Base-by-base conservation (phyloP, 2,797 vertebrate species). In the Fratercula arctica region DNA sequence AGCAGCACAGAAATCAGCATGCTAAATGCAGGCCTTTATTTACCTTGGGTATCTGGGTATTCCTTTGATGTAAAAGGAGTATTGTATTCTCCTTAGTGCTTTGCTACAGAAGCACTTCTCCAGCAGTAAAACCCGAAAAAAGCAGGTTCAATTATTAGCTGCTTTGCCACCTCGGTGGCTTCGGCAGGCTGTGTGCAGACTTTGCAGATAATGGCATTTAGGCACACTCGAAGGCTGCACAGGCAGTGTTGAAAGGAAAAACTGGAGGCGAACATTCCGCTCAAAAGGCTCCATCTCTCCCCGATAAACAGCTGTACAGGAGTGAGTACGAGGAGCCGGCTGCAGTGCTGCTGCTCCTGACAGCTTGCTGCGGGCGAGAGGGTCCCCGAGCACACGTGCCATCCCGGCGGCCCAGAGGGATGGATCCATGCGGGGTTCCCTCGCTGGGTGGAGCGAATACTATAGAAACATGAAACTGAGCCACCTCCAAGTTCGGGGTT, bases 111-210 rank as follows among this genome's bases (percentile, higher is more conserved):
- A 76, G 91, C 66, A 76, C 56, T 95, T 94, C 88, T 80, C 77
- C 75, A 89, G 85, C 88, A 85, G 75, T 61, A 84, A 94, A 94
- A 82, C 57, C 1, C 10, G 93, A 91, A 93, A 95, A 93, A 94
- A 81, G 50, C 57, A 46, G 76, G 95, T 90, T 97, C 96, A 96
- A 96, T 96, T 75, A 95, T 97, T 97, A 96, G 93, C 90, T 94
- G 77, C 21, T 73, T 64, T 74, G 84, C 86, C 75, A 81, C 86
- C 73, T 93, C 0, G 0, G 61, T 67, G 73, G 31, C 75, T 82
- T 95, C 69, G 82, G n/a, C 78, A 90, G n/a, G 50, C 80, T 53
- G n/a, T 2, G 1, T 11, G 39, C 68, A 89, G 78, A 24, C 76
- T 54, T 74, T 53, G 57, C 80, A 87, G 93, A 91, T 69, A 35